phyloP scores from a whole-genome alignment of 2,113 vertebrate genomes.

The Scomber japonicus region DNA sequence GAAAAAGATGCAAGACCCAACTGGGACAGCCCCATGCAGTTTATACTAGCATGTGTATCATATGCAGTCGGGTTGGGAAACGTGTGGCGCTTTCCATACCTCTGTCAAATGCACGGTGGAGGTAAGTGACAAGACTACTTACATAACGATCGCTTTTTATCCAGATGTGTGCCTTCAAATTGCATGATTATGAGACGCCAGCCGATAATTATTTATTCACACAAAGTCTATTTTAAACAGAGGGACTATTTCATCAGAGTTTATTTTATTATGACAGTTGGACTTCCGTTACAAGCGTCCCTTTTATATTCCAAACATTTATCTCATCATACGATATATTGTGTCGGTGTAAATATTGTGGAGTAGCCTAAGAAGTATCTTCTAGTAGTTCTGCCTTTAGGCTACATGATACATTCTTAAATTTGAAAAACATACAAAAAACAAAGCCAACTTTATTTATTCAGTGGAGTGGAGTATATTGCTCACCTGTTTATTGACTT shows the following conservation, averaged over 20 bases:
- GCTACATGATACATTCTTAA: no score
- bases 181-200: not conserved
- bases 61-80: constrained; percentile 95
- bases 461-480: not conserved
- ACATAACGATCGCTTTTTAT: no score
- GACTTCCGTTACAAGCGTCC: no score
- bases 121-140: constrained; percentile 83
- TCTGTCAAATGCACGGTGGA: constrained; percentile 96
- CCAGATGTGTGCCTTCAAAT: no score
- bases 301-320: no score
- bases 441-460: not conserved
- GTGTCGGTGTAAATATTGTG: not conserved
- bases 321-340: not conserved
- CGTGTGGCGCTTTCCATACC: constrained; percentile 96
- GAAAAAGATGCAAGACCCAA: constrained; percentile 86
- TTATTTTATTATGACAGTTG: no score
- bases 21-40: constrained; percentile 91
- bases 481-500: not conserved
- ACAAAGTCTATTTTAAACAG: not conserved
- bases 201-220: not conserved
- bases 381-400: not conserved
- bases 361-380: not conserved
- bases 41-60: constrained; percentile 93
- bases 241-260: not conserved
- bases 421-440: no score